These are phyloP conservation scores for Drosophila conformis DNA, from an alignment of 2,888 invertebrate genomes.

Conservation along the genomic window DNA sequence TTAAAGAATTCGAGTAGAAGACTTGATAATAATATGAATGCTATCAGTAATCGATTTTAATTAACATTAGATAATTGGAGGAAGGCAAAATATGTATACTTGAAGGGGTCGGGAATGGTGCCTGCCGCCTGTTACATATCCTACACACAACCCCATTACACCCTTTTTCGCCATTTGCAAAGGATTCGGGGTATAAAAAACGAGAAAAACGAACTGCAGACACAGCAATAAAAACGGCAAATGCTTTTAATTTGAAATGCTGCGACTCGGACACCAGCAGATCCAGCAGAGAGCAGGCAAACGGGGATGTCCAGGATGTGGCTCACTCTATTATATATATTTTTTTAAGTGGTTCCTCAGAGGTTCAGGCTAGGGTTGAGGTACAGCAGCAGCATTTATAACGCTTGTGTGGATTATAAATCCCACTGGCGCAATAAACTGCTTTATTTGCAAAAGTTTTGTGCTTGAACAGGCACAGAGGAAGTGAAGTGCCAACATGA, in stretches of 20 bases:
- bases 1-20: not conserved
- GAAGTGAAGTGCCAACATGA: not conserved
- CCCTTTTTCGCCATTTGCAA: not conserved
- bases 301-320: constrained; percentile 23
- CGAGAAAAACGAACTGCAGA: constrained; percentile 55
- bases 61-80: not conserved
- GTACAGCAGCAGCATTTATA: constrained; percentile 58
- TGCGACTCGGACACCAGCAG: constrained; percentile 44
- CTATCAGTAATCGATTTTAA: not conserved
- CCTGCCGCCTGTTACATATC: not conserved
- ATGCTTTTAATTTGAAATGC: constrained; percentile 80
- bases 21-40: too few relatives aligned
- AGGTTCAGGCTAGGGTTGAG: not conserved
- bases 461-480: constrained; percentile 30
- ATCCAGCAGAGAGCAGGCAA: constrained; percentile 12
- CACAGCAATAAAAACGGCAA: constrained; percentile 77
- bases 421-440: constrained; percentile 76
- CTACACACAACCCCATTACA: not conserved
- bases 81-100: not conserved
- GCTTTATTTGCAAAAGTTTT: constrained; percentile 78
- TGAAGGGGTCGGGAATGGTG: not conserved
- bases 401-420: constrained; percentile 80
- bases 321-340: constrained; percentile 8
- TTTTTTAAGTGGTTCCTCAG: constrained; percentile 54
- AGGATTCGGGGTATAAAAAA: not conserved